Conservation (phyloP, 2,113 vertebrate genomes). For the Bubalus kerabau region DNA sequence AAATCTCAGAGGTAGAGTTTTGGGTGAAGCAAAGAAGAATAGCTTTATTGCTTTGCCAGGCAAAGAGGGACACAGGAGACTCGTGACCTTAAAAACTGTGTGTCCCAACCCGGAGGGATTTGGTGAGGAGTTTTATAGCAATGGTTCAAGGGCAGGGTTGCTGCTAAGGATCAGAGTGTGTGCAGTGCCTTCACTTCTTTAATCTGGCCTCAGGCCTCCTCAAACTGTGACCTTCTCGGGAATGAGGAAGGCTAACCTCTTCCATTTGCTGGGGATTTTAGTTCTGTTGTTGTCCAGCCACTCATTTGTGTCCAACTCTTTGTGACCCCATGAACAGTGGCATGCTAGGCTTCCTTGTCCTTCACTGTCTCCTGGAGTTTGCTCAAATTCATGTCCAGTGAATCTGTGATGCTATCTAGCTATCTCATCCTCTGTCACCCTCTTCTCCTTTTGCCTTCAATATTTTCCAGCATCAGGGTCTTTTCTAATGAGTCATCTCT, state of each 20-base stretch:
- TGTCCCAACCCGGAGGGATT: not conserved
- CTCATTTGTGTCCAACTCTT: not conserved
- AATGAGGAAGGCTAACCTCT: not conserved
- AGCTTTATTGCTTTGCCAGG: not conserved
- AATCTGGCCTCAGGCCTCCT: not conserved
- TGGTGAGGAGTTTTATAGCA: not conserved
- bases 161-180: not conserved
- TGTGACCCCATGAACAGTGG: not conserved
- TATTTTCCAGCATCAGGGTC: not conserved
- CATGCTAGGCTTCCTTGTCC: not conserved
- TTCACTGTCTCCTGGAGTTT: not conserved
- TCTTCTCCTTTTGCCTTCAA: not conserved
- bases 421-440: not conserved
- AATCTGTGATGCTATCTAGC: not conserved
- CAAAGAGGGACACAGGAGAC: not conserved
- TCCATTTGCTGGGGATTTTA: not conserved
- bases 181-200: not conserved
- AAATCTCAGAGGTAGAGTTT: not conserved
- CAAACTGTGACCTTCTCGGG: not conserved
- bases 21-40: not conserved
- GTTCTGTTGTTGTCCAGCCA: not conserved
- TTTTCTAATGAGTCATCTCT: not conserved
- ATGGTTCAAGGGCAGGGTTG: not conserved
- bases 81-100: not conserved
- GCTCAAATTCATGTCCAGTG: not conserved